Conservation (phyloP, 92 coral and sea anemone genomes). For the Micromussa lordhowensis region DNA sequence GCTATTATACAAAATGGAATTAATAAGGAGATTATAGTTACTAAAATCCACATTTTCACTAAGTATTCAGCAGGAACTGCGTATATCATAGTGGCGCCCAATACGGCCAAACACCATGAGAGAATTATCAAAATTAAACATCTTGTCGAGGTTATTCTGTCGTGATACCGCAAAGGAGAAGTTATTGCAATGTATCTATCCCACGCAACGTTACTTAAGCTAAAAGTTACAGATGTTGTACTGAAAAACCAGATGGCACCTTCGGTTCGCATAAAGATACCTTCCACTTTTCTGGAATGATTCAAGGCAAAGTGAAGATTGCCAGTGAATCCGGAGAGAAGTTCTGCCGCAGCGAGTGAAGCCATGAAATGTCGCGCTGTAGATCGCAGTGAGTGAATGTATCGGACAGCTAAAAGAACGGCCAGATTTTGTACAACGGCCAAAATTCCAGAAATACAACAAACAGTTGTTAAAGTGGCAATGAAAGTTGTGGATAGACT, state of each 20-base stretch:
- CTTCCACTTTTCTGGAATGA: neutral
- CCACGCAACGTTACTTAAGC: slow-evolving; percentile 10
- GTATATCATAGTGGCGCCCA: neutral
- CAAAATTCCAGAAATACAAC: slow-evolving; percentile 16
- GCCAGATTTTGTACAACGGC: slow-evolving; percentile 12
- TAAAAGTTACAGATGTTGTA: neutral
- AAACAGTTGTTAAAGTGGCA: neutral
- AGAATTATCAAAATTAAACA: neutral
- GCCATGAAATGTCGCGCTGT: slow-evolving; percentile 17
- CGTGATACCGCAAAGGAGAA: slow-evolving; percentile 14
- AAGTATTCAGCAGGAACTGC: neutral
- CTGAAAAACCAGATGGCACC: neutral
- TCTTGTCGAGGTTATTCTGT: neutral
- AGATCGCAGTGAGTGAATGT: slow-evolving; percentile 16
- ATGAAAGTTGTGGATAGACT: neutral
- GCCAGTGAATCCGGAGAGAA: slow-evolving; percentile 1
- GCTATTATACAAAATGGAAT: slow-evolving; percentile 26
- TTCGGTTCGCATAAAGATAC: neutral
- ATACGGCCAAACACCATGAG: slow-evolving; percentile 9
- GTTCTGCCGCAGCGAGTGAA: slow-evolving; percentile 22
- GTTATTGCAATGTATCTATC: slow-evolving; percentile 39
- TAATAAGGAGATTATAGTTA: neutral
- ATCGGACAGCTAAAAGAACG: slow-evolving; percentile 27
- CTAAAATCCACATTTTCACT: neutral
- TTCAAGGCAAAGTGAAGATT: neutral